Percentiles rank a stretch among this genome's conserved stretches.
Evolutionary conservation across 2,113 vertebrate genomes (phyloP).

Genomic region (Raphicerus campestris): DNA sequence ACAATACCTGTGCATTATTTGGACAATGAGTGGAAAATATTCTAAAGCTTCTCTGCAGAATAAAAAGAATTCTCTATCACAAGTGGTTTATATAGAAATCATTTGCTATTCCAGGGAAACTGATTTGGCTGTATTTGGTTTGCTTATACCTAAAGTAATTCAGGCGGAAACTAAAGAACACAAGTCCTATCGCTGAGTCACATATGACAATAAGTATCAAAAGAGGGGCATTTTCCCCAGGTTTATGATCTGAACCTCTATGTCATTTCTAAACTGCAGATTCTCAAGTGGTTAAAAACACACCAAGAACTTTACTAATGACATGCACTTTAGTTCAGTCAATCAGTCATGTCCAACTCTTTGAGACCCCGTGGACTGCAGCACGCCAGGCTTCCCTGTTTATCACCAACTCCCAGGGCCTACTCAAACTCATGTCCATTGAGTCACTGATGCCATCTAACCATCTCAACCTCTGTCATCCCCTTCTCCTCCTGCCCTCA

Average conservation of each 20-base stretch:
- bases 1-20: not conserved
- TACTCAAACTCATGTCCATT: not conserved
- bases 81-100: not conserved
- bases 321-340: not conserved
- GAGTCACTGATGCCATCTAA: not conserved
- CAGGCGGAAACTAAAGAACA: not conserved
- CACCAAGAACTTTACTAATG: constrained; percentile 41
- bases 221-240: not conserved
- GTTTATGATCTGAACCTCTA: not conserved
- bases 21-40: not conserved
- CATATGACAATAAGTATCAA: not conserved
- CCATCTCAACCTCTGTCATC: not conserved
- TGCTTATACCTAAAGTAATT: constrained; percentile 29
- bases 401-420: not conserved
- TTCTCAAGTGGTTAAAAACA: constrained; percentile 21
- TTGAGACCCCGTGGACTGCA: not conserved
- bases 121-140: not conserved
- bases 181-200: not conserved
- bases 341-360: not conserved
- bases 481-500: not conserved
- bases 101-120: not conserved
- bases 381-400: not conserved
- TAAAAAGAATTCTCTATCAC: not conserved
- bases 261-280: constrained; percentile 34
- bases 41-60: not conserved